Evolutionary conservation across 2,113 vertebrate species (phyloP).

Genomic region (Menidia beryllina): DNA sequence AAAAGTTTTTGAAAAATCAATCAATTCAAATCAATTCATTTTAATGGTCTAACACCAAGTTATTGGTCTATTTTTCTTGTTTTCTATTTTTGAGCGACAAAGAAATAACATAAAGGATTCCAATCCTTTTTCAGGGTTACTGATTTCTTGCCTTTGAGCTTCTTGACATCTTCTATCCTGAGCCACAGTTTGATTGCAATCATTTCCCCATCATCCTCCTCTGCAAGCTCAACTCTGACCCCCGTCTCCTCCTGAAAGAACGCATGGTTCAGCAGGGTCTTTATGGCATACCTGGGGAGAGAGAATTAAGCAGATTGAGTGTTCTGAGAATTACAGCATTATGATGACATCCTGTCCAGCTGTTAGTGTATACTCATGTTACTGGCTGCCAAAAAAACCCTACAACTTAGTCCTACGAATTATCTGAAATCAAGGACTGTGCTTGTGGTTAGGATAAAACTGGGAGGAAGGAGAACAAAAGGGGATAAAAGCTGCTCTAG

Average conservation of each 20-base stretch:
- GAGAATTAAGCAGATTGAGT: neutral
- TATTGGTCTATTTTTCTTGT: too few relatives aligned
- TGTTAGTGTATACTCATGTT: too few relatives aligned
- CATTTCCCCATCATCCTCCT: conserved; percentile 98
- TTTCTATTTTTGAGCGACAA: neutral
- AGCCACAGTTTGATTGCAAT: conserved; percentile 98
- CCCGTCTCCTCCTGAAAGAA: conserved; percentile 99
- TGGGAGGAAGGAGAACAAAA: neutral
- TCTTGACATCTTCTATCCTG: conserved; percentile 97
- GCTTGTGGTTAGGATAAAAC: neutral
- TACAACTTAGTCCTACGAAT: too few relatives aligned
- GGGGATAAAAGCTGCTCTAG: neutral
- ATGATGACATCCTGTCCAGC: neutral
- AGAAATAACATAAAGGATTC: neutral
- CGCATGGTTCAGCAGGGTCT: conserved; percentile 97
- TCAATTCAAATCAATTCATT: too few relatives aligned
- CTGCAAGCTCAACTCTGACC: conserved; percentile 96
- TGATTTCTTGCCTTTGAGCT: conserved; percentile 87
- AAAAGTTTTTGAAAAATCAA: too few relatives aligned
- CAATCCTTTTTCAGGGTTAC: neutral
- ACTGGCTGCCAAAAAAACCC: too few relatives aligned
- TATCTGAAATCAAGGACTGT: too few relatives aligned
- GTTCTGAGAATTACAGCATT: conserved; percentile 7
- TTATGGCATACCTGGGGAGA: conserved; percentile 91
- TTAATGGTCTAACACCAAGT: too few relatives aligned